Evolutionary conservation across 2,113 vertebrate species (phyloP), one percentile per base, ranked within the genome.

Genomic region (Phrynocephalus versicolor): DNA sequence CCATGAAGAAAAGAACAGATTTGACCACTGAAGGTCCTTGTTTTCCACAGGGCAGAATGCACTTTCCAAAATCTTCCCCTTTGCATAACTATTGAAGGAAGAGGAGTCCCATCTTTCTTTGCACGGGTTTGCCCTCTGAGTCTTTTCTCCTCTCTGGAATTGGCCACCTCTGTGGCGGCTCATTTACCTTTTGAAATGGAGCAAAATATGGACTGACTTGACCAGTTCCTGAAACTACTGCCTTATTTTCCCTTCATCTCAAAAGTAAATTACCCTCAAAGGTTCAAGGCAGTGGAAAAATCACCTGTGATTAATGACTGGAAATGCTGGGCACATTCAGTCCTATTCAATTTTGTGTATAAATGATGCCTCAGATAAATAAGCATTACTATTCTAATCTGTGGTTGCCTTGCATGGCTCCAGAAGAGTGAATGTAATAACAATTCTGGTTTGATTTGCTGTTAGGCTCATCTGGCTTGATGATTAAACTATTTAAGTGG

Each of bases 331-430:
- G 37, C 9, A 8, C 51, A 67, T 64, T 67, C 27, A 62, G 51
- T 45, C 70, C 76, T 85, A 57, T 79, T 81, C 64, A 85, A 2
- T n/a, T 2, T 62, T 81, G 45, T 70, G 27, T 60, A 6, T 51
- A 76, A 25, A 8, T 65, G 62, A 58, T 55, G 60, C 35, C 33
- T 58, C 19, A 75, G 71, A 75, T 88, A 88, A 84, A 80, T 70
- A 88, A 84, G 55, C 55, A 88, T 69, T 84, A 81, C 69, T 81
- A 75, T 81, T 84, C 70, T 84, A 75, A 84, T 67, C 60, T 70
- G 57, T 55, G 35, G 58, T 87, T 79, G 79, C 77, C 18, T 88
- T 55, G 41, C n/a, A 67, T 45, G 9, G 60, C 69, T 80, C 60
- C 21, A 84, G 65, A 58, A 74, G 51, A 30, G 41, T 33, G 72